Conservation (phyloP, 1,140 invertebrate genomes). For the Camponotus vicinus region DNA sequence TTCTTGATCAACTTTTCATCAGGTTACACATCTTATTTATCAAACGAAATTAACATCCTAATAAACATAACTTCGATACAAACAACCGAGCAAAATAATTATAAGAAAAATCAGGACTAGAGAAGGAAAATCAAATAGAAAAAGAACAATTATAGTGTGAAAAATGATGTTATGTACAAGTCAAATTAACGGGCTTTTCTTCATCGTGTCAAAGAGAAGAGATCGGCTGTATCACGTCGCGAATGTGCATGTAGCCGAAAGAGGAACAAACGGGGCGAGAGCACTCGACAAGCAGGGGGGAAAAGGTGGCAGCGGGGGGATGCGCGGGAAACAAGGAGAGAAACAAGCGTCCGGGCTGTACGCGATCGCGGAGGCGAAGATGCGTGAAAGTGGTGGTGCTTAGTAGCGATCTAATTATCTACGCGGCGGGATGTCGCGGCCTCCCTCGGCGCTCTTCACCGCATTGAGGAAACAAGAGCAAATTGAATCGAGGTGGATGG, state of each 20-base stretch:
- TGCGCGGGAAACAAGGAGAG: slow-evolving; percentile 58
- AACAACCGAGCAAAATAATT: slow-evolving; percentile 5
- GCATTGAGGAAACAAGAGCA: slow-evolving; percentile 79
- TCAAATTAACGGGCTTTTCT: slow-evolving; percentile 33
- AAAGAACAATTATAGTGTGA: neutral
- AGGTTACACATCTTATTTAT: no score
- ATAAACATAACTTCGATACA: neutral
- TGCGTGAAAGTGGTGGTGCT: slow-evolving; percentile 78
- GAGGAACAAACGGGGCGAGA: slow-evolving; percentile 65
- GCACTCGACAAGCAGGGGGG: neutral
- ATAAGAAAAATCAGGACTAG: neutral
- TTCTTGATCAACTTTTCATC: no score
- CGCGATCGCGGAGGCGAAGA: slow-evolving; percentile 76
- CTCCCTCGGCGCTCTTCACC: slow-evolving; percentile 78
- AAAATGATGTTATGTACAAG: neutral
- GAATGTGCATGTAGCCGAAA: slow-evolving; percentile 49
- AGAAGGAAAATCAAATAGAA: neutral
- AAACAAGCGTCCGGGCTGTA: slow-evolving; percentile 68
- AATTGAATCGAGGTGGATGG: slow-evolving; percentile 62
- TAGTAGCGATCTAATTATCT: slow-evolving; percentile 85
- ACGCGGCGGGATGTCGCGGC: slow-evolving; percentile 81
- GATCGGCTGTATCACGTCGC: slow-evolving; percentile 60
- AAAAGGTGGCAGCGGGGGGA: neutral
- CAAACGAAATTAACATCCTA: no score
- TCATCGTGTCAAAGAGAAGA: slow-evolving; percentile 6